Evolutionary conservation across 64 coral and sea anemone species (phyloP).

Genomic region (Dendrophyllia cribrosa): DNA sequence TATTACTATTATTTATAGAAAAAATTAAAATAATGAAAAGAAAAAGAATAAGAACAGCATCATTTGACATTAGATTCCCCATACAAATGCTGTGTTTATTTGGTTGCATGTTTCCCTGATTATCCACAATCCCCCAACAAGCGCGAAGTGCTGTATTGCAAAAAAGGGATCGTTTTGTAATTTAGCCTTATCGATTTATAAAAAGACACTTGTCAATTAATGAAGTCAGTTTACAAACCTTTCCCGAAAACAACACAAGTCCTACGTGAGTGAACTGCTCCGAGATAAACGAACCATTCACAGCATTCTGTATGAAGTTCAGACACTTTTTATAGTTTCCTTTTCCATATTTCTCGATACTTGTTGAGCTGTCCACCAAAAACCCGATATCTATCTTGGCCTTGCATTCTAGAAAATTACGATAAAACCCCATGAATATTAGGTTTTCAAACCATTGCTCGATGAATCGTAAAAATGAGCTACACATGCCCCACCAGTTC

Average conservation of each 20-base stretch:
- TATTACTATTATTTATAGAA: too few species aligned
- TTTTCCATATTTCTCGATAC: conserved; percentile 43
- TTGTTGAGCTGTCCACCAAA: conserved; percentile 61
- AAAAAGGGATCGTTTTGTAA: not conserved
- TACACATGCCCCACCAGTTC: too few species aligned
- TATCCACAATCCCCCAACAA: too few species aligned
- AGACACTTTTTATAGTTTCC: conserved; percentile 73
- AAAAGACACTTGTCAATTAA: not conserved
- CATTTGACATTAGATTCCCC: too few species aligned
- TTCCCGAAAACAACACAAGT: not conserved
- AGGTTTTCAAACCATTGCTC: too few species aligned
- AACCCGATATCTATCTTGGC: conserved; percentile 85
- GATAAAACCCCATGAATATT: not conserved
- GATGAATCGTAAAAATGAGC: too few species aligned
- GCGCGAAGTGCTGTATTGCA: too few species aligned
- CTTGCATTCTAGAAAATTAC: conserved; percentile 43
- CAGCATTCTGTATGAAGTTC: conserved; percentile 54
- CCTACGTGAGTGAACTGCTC: conserved; percentile 38
- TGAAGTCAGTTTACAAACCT: not conserved
- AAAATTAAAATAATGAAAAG: too few species aligned
- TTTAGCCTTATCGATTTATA: not conserved
- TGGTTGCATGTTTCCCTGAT: too few species aligned
- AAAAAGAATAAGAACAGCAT: too few species aligned
- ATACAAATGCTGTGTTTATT: too few species aligned
- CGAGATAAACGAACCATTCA: conserved; percentile 27